These are phyloP conservation scores for Phengaris alcon DNA, from an alignment of 2,888 invertebrate genomes.

Conservation along the genomic window DNA sequence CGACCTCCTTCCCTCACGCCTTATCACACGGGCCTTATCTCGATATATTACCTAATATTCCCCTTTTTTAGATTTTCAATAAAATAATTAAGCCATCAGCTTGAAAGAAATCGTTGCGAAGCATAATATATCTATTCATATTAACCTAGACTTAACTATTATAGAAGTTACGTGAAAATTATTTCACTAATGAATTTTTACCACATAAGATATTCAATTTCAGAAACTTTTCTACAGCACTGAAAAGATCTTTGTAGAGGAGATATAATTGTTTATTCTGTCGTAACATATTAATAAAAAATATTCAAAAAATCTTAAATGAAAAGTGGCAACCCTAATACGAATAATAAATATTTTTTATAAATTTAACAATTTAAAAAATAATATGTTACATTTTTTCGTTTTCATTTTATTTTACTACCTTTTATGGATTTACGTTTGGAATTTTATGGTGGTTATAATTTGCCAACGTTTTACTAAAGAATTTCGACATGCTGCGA, in stretches of 20 bases:
- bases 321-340: not conserved
- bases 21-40: slow-evolving; percentile 56
- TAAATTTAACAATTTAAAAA: not conserved
- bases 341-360: not conserved
- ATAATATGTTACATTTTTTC: not conserved
- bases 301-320: not conserved
- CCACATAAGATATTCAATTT: not conserved
- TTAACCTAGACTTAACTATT: not conserved
- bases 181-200: not conserved
- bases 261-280: not conserved
- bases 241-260: too few relatives aligned
- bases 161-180: not conserved
- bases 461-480: not conserved
- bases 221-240: not conserved
- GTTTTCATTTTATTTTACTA: not conserved
- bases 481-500: not conserved
- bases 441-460: not conserved
- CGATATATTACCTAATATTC: slow-evolving; percentile 43
- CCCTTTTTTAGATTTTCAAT: slow-evolving; percentile 25
- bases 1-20: slow-evolving; percentile 58
- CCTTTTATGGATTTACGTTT: not conserved
- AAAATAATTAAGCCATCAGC: slow-evolving; percentile 22
- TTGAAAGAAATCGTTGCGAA: not conserved
- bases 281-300: not conserved
- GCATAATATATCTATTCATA: not conserved